Conservation (phyloP, 2,797 vertebrate genomes). For the Anguilla pacifica region DNA sequence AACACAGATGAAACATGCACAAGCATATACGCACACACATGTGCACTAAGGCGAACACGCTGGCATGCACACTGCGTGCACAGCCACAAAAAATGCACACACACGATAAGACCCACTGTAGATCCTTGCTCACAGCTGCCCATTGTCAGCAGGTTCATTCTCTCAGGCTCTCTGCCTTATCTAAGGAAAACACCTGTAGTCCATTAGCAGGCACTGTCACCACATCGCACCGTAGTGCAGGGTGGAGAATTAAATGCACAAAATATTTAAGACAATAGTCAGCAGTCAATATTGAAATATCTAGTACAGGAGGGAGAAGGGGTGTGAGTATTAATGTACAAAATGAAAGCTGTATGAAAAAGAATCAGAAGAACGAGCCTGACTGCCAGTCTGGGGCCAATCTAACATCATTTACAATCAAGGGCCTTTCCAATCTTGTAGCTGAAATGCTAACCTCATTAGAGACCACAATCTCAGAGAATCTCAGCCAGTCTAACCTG, state of each 20-base stretch:
- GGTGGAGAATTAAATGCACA: neutral
- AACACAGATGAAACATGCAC: constrained; percentile 15
- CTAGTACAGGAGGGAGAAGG: neutral
- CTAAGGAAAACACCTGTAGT: constrained; percentile 47
- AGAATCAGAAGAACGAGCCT: neutral
- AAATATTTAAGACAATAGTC: neutral
- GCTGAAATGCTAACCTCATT: neutral
- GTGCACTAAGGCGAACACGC: constrained; percentile 16
- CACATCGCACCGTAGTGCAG: constrained; percentile 24
- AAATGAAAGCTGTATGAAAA: constrained; percentile 1
- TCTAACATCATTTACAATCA: neutral
- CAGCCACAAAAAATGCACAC: neutral
- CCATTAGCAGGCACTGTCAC: constrained; percentile 29
- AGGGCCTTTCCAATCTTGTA: neutral
- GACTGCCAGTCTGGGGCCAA: neutral
- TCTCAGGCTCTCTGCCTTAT: constrained; percentile 39
- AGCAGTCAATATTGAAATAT: constrained; percentile 4
- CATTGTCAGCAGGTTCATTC: constrained; percentile 7
- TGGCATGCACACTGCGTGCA: neutral
- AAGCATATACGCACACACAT: constrained; percentile 17
- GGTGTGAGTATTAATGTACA: constrained; percentile 4
- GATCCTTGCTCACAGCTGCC: neutral
- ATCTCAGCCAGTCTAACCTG: neutral
- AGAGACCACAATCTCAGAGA: neutral
- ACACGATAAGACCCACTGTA: neutral